These are phyloP conservation scores for Tridacna crocea DNA, from an alignment of 2,888 invertebrate genomes.

Conservation along the genomic window DNA sequence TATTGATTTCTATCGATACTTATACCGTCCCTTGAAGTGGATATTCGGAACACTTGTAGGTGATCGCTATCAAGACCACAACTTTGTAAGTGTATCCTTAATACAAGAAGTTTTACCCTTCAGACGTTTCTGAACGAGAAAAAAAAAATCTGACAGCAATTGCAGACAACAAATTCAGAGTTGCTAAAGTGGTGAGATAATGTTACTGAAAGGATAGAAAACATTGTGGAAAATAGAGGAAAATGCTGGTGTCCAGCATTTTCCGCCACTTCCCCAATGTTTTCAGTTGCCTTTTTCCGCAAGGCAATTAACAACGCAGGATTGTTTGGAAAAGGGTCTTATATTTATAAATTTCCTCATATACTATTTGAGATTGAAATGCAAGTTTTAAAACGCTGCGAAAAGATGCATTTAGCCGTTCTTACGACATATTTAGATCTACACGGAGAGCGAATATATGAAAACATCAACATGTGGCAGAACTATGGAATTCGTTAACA, in stretches of 20 bases:
- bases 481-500: too few species aligned
- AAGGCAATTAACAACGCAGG: neutral
- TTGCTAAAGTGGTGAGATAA: too few species aligned
- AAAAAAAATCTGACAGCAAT: too few species aligned
- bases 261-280: neutral
- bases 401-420: too few species aligned
- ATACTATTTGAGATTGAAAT: too few species aligned
- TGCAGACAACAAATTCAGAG: too few species aligned
- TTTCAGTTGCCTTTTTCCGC: neutral
- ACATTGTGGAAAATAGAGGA: constrained; percentile 3
- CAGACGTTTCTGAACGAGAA: too few species aligned
- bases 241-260: neutral
- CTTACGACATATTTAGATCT: too few species aligned
- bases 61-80: neutral
- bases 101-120: neutral
- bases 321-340: neutral
- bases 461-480: too few species aligned
- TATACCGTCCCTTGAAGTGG: neutral
- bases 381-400: too few species aligned
- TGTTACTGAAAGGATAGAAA: neutral
- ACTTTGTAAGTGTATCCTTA: neutral
- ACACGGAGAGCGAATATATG: too few species aligned
- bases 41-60: neutral
- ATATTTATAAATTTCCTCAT: too few species aligned
- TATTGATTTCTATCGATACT: constrained; percentile 1